Base-by-base conservation (phyloP, 2,113 vertebrate species). In the Clarias batrachus region DNA sequence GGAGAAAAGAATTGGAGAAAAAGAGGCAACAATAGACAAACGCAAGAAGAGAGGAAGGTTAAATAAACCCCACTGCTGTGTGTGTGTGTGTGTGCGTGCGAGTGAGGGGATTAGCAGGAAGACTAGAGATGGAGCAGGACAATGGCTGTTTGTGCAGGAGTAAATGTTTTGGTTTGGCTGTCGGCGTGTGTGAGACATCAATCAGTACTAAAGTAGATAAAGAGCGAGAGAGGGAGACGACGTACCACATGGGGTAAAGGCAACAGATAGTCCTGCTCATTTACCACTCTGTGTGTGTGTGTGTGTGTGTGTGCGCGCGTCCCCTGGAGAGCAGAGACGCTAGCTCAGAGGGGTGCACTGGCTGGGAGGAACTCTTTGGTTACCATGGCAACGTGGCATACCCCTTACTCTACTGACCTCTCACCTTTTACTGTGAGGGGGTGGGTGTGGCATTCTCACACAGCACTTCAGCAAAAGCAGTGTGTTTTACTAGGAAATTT, bases 201-300 rank as follows among this genome's bases (percentile, higher is more conserved):
- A 90, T 87, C 88, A 25, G 62, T 52, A 41, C 79, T 48, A 41
- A 63, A 14, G 30, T 5, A 52, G 62, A 83, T 66, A 83, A 91
- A 90, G 89, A 87, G 82, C 54, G 90, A 88, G 88, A 88, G 78
- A 80, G 81, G 23, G n/a, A 8, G 48, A 87, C 9, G 66, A 83
- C 89, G 92, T 90, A 88, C 65, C 63, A 13, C 14, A 9, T 66
- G 81, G 62, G 81, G 81, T 66, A 82, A 82, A 66, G 10, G 25
- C 21, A 66, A 52, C 86, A 91, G 89, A 88, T 85, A 92, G 92
- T 90, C 87, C 91, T 91, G 3, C 76, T 41, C 12, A 27, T 76
- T 17, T 76, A 8, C 1, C 0, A 52, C 48, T 17, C 25, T 27
- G 41, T 41, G 70, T 37, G 70, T 9, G 16, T 41, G 70, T 21